Percentiles rank a stretch among this genome's conserved stretches.
Conservation (phyloP, 2,797 vertebrate species). For the Enteromius paludinosus region DNA sequence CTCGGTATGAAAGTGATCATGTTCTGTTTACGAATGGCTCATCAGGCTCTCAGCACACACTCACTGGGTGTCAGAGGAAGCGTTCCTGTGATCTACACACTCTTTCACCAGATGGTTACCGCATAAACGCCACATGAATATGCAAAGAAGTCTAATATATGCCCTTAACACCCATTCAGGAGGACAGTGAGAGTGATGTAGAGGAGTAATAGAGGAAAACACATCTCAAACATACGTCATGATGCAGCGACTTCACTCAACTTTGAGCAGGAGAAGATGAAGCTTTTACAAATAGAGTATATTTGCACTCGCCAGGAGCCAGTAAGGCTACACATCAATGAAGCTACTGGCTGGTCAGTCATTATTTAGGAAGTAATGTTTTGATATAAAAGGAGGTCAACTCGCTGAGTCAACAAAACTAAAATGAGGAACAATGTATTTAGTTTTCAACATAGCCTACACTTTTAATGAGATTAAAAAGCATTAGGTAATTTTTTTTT, state of each 20-base stretch:
- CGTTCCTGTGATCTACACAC: slow-evolving; percentile 52
- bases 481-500: background rate
- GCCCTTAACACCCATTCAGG: slow-evolving; percentile 42
- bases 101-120: slow-evolving; percentile 57
- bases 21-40: slow-evolving; percentile 20
- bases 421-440: background rate
- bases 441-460: background rate
- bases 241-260: background rate
- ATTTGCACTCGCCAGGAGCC: background rate
- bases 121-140: slow-evolving; percentile 61
- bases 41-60: slow-evolving; percentile 29
- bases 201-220: slow-evolving; percentile 12
- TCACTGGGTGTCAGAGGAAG: slow-evolving; percentile 34
- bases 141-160: slow-evolving; percentile 50
- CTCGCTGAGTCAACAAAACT: background rate
- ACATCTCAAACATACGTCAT: background rate
- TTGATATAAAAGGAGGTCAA: background rate
- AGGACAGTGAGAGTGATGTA: slow-evolving; percentile 42
- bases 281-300: background rate
- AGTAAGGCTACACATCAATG: background rate
- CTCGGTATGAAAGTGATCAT: background rate
- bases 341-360: background rate
- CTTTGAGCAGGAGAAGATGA: background rate
- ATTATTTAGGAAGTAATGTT: background rate
- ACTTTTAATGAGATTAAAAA: background rate